These are phyloP conservation scores for Babylonia areolata DNA, from an alignment of 1,140 invertebrate species.

Conservation along the genomic window DNA sequence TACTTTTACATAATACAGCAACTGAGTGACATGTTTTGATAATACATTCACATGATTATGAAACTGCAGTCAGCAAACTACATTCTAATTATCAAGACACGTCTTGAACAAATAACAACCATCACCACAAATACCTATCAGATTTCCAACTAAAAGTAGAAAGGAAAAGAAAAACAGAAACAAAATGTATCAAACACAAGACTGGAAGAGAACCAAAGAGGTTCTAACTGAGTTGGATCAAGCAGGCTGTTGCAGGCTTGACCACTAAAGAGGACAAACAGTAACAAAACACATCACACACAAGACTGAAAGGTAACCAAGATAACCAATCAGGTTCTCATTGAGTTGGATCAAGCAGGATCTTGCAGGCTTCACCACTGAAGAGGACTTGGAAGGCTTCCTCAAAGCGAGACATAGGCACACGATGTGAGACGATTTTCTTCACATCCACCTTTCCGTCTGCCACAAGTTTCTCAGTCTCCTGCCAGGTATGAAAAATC, in stretches of 20 bases:
- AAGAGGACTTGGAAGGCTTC: slow-evolving; percentile 67
- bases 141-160: too few relatives aligned
- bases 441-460: slow-evolving; percentile 62
- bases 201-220: not conserved
- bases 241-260: not conserved
- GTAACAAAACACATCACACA: not conserved
- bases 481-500: slow-evolving; percentile 69
- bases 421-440: slow-evolving; percentile 61
- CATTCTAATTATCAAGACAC: too few relatives aligned
- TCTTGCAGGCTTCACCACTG: slow-evolving; percentile 67
- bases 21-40: too few relatives aligned
- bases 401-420: slow-evolving; percentile 68
- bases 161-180: too few relatives aligned
- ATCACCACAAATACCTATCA: too few relatives aligned
- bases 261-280: not conserved
- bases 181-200: not conserved
- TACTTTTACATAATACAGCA: too few relatives aligned
- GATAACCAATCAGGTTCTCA: slow-evolving; percentile 9
- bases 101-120: too few relatives aligned
- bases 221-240: not conserved
- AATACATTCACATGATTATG: too few relatives aligned
- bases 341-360: slow-evolving; percentile 63
- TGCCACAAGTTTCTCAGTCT: slow-evolving; percentile 60
- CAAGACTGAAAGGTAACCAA: not conserved
- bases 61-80: too few relatives aligned